phyloP scores from a whole-genome alignment of 2,797 vertebrate genomes.

The Trichosurus vulpecula region DNA sequence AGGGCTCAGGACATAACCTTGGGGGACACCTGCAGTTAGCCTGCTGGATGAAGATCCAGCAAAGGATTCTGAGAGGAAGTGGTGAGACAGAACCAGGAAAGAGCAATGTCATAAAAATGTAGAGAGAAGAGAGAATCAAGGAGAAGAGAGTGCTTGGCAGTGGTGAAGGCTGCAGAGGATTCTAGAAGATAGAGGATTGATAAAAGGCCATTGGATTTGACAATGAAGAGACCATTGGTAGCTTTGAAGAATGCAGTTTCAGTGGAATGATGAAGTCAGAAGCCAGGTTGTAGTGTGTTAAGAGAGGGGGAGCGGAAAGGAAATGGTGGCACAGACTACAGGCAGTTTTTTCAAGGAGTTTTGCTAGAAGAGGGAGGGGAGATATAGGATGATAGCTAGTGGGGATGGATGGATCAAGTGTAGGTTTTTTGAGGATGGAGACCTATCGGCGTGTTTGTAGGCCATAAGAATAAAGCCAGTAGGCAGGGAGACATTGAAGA shows the following conservation, averaged over 20 bases:
- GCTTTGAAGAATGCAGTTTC: not conserved
- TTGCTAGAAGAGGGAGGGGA: not conserved
- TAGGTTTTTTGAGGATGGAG: not conserved
- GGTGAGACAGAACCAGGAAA: not conserved
- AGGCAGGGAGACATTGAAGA: not conserved
- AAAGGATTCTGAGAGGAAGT: not conserved
- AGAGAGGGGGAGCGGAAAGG: not conserved
- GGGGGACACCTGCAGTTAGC: not conserved
- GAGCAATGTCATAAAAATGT: not conserved
- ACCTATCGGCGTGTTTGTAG: not conserved
- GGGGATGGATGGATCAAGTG: not conserved
- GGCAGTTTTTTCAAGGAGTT: not conserved
- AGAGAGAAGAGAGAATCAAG: no score
- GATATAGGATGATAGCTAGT: not conserved
- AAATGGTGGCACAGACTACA: not conserved
- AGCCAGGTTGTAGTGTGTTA: not conserved
- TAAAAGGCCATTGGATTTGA: not conserved
- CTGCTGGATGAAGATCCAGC: not conserved
- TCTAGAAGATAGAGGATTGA: not conserved
- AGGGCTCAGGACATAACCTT: not conserved
- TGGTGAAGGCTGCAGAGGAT: not conserved
- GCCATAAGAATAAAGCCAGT: not conserved
- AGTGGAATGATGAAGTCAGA: not conserved
- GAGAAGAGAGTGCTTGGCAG: not conserved
- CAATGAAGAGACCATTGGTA: not conserved